Evolutionary conservation across 2,888 invertebrate genomes (phyloP).

Genomic region (Drosophila anomelani): DNA sequence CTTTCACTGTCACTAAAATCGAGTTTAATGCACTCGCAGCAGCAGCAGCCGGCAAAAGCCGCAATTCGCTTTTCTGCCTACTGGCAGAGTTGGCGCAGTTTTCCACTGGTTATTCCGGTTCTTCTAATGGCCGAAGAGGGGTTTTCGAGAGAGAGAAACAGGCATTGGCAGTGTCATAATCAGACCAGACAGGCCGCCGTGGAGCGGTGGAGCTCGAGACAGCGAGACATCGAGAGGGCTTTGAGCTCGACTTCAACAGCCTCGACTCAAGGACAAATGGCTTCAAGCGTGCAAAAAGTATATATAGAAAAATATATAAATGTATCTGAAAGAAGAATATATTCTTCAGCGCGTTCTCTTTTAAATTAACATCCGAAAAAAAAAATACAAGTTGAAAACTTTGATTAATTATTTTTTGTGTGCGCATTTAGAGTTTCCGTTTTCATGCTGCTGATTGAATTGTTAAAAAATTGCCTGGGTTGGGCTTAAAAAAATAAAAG

Average conservation of each 20-base stretch:
- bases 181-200: slow-evolving; percentile 54
- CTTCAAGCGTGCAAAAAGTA: slow-evolving; percentile 70
- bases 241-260: slow-evolving; percentile 56
- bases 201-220: slow-evolving; percentile 25
- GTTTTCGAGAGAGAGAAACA: slow-evolving; percentile 30
- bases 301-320: neutral
- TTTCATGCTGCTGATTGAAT: slow-evolving; percentile 55
- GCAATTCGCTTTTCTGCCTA: slow-evolving; percentile 52
- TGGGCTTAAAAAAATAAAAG: slow-evolving; percentile 14
- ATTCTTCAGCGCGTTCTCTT: slow-evolving; percentile 40
- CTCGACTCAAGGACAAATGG: slow-evolving; percentile 74
- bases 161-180: slow-evolving; percentile 71
- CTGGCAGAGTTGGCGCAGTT: slow-evolving; percentile 47
- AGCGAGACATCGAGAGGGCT: slow-evolving; percentile 40
- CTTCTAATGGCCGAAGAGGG: slow-evolving; percentile 59
- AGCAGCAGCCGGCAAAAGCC: slow-evolving; percentile 19
- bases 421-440: slow-evolving; percentile 23
- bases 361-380: slow-evolving; percentile 29
- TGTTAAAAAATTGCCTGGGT: slow-evolving; percentile 51
- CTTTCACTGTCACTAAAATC: slow-evolving; percentile 77
- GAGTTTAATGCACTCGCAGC: slow-evolving; percentile 72
- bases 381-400: slow-evolving; percentile 20
- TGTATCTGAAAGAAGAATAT: slow-evolving; percentile 21
- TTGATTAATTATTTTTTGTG: slow-evolving; percentile 43
- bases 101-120: slow-evolving; percentile 78